Evolutionary conservation across 2,797 vertebrate genomes (phyloP), one percentile per base, ranked within the genome.

Genomic region (Garrulus glandarius): DNA sequence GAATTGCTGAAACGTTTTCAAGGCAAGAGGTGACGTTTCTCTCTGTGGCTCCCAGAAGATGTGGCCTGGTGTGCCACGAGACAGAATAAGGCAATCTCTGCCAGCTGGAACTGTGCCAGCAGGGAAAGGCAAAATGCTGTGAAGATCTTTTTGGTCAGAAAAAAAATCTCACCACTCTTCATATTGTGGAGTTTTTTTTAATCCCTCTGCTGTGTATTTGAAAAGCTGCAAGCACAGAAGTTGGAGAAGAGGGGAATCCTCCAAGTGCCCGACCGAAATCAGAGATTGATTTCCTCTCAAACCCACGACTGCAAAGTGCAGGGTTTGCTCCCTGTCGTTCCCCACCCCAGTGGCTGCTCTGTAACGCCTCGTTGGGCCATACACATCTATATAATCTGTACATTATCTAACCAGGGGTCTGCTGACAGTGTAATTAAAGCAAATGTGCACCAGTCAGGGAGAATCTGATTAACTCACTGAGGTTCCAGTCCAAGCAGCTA

Each of bases 1-100:
- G 82, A 83, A 95, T 37, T 89, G 71, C 43, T 93, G 87, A 84
- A 94, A 77, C 24, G 64, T 57, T 91, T 95, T 83, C 64, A 86
- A 87, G 72, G 90, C 67, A 77, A 47, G 41, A 84, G 84, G 67
- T 92, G 78, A 71, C 2, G 19, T 76, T 76, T 43, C n/a, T 39
- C 49, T 87, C 92, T 57, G 69, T 52, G 89, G 57, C 49, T 93
- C 91, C 63, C 11, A 20, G 84, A 90, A 46, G 74, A 55, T 4
- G 26, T 7, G 53, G 81, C 65, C 65, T 86, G 32, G 6, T 23
- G 70, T 79, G 90, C 71, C 46, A 87, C 9, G 10, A 46, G 13
- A 29, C 46, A 71, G 86, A 82, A 75, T 0, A 0, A 69, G 30
- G 64, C 34, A 63, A 29, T 17, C 49, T 43, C 36, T 86, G 86